phyloP scores from a whole-genome alignment of 64 coral and sea anemone species.

The Stylophora pistillata region DNA sequence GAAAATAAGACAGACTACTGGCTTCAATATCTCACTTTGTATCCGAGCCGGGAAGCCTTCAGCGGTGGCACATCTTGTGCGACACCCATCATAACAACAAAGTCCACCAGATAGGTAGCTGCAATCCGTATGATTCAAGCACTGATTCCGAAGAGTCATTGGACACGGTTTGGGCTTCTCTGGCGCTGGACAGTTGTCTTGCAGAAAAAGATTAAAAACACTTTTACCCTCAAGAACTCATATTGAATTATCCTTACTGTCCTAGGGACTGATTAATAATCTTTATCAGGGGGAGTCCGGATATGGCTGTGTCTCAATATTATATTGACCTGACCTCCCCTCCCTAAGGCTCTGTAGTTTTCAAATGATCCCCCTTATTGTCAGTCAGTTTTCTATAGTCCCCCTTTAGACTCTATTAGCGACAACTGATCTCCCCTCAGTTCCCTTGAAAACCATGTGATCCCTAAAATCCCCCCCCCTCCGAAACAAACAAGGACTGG shows the following conservation, averaged over 20 bases:
- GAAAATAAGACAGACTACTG: neutral
- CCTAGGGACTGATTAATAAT: neutral
- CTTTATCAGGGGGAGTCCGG: no score
- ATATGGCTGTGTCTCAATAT: no score
- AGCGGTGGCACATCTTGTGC: neutral
- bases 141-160: constrained; percentile 20
- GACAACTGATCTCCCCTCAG: no score
- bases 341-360: no score
- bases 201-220: neutral
- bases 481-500: no score
- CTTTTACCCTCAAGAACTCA: neutral
- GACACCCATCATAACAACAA: constrained; percentile 31
- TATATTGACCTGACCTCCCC: no score
- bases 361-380: no score
- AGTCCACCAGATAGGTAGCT: constrained; percentile 1
- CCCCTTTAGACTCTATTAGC: no score
- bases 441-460: no score
- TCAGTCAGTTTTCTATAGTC: no score
- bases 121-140: constrained; percentile 45
- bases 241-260: neutral
- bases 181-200: constrained; percentile 18
- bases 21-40: neutral
- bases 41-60: neutral
- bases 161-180: neutral
- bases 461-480: no score